Conservation (phyloP, 2,888 invertebrate species). For the Hypomecis punctinalis region DNA sequence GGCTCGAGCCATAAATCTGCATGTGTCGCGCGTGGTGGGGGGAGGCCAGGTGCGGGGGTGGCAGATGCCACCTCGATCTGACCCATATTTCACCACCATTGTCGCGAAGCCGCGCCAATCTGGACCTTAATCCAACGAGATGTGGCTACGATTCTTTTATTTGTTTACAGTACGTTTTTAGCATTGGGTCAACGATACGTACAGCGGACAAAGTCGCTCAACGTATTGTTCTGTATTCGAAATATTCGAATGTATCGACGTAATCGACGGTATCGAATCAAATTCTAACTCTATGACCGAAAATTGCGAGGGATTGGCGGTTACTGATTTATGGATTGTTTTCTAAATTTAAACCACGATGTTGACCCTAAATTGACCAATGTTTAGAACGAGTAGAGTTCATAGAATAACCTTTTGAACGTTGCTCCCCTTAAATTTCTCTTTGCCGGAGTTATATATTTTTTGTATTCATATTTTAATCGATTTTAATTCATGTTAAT, state of each 20-base stretch:
- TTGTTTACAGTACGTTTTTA: constrained; percentile 28
- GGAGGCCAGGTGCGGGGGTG: constrained; percentile 75
- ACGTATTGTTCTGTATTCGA: constrained; percentile 18
- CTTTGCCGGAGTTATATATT: no score
- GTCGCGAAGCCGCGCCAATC: constrained; percentile 1
- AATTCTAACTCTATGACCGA: background rate
- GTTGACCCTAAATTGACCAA: background rate
- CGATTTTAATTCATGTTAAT: no score
- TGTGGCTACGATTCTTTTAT: constrained; percentile 7
- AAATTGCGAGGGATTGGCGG: background rate
- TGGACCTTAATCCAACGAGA: constrained; percentile 17
- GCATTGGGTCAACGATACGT: constrained; percentile 35
- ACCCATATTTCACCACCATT: constrained; percentile 61
- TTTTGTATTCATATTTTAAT: no score
- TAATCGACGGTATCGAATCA: constrained; percentile 7
- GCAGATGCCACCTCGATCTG: constrained; percentile 67
- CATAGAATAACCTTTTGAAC: no score
- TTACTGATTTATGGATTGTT: background rate
- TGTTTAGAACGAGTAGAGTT: no score
- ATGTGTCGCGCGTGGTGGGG: constrained; percentile 49
- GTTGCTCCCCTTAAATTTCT: no score
- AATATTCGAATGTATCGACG: background rate
- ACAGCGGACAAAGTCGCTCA: constrained; percentile 32
- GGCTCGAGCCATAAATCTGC: constrained; percentile 67
- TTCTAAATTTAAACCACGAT: background rate